These are phyloP conservation scores for Scaptodrosophila latifasciaeformis DNA, from an alignment of 2,888 invertebrate species.

Conservation along the genomic window DNA sequence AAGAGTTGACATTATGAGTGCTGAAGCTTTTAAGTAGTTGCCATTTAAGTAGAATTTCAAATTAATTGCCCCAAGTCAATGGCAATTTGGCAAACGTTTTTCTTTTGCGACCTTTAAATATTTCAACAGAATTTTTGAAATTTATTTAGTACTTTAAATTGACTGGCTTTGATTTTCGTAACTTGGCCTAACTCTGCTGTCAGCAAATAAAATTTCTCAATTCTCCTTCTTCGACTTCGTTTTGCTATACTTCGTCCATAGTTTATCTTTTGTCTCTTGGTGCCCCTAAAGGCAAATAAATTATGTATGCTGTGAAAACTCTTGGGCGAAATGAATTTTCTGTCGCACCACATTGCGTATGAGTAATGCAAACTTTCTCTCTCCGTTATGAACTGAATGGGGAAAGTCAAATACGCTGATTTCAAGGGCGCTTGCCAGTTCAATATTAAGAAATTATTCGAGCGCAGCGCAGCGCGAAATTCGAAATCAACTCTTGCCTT, in stretches of 20 bases:
- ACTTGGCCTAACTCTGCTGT: conserved; percentile 38
- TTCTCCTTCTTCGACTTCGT: too few species aligned
- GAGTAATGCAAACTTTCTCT: conserved; percentile 40
- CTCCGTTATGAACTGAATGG: conserved; percentile 5
- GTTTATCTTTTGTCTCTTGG: conserved; percentile 40
- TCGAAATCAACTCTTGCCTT: conserved; percentile 57
- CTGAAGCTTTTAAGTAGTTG: conserved; percentile 54
- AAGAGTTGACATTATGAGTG: conserved; percentile 34
- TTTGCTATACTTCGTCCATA: too few species aligned
- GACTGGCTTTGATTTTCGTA: too few species aligned
- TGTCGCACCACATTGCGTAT: conserved; percentile 57
- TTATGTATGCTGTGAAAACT: conserved; percentile 45
- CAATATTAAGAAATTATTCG: conserved; percentile 58
- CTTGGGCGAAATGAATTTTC: conserved; percentile 26
- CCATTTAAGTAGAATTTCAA: conserved; percentile 35
- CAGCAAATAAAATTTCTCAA: too few species aligned
- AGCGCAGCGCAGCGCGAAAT: conserved; percentile 60
- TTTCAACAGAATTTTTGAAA: conserved; percentile 43
- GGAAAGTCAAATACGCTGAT: conserved; percentile 26
- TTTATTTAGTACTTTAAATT: too few species aligned
- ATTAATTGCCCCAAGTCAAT: conserved; percentile 58
- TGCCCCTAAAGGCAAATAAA: too few species aligned
- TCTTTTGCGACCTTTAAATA: too few species aligned
- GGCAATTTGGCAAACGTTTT: conserved; percentile 29
- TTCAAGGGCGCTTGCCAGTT: conserved; percentile 45